These are phyloP conservation scores for Phyllopteryx taeniolatus DNA, from an alignment of 2,113 vertebrate species.

Conservation along the genomic window DNA sequence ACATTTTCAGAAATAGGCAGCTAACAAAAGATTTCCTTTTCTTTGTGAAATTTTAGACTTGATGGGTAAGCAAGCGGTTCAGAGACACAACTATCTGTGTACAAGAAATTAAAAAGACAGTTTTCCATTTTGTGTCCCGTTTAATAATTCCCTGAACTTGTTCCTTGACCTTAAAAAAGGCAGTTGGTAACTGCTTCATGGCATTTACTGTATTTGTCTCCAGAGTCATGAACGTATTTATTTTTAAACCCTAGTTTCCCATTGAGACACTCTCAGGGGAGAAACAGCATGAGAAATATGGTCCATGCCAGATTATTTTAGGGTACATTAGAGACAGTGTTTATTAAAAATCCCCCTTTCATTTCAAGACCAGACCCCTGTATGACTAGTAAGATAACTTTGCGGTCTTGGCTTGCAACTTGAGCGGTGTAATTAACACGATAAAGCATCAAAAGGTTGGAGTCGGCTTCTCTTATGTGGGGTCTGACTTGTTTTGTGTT, in stretches of 20 bases:
- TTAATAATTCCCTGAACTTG: constrained; percentile 40
- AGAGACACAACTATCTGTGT: too few relatives aligned
- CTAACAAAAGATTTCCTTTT: too few relatives aligned
- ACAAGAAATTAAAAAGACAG: background rate
- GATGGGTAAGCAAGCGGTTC: too few relatives aligned
- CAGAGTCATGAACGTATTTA: constrained; percentile 35
- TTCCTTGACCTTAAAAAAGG: constrained; percentile 37
- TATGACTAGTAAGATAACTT: background rate
- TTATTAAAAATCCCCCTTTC: constrained; percentile 9
- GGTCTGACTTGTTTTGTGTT: constrained; percentile 13
- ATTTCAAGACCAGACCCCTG: constrained; percentile 3
- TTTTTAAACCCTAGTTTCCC: constrained; percentile 36
- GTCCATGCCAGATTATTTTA: constrained; percentile 23
- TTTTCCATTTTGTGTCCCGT: background rate
- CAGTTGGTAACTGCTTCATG: constrained; percentile 6
- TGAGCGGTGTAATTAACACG: constrained; percentile 12
- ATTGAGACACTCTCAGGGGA: constrained; percentile 40
- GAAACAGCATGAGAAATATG: background rate
- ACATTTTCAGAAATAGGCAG: too few relatives aligned
- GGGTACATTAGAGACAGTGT: constrained; percentile 2
- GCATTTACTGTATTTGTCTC: constrained; percentile 14
- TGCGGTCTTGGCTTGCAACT: constrained; percentile 12
- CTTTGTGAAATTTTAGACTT: too few relatives aligned
- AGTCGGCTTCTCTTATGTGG: constrained; percentile 24
- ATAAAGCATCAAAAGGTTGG: constrained; percentile 14